Percentiles rank a stretch among this genome's conserved stretches.
These are phyloP conservation scores for Amphiduros pacificus DNA, from an alignment of 2,888 invertebrate genomes.

Conservation along the genomic window DNA sequence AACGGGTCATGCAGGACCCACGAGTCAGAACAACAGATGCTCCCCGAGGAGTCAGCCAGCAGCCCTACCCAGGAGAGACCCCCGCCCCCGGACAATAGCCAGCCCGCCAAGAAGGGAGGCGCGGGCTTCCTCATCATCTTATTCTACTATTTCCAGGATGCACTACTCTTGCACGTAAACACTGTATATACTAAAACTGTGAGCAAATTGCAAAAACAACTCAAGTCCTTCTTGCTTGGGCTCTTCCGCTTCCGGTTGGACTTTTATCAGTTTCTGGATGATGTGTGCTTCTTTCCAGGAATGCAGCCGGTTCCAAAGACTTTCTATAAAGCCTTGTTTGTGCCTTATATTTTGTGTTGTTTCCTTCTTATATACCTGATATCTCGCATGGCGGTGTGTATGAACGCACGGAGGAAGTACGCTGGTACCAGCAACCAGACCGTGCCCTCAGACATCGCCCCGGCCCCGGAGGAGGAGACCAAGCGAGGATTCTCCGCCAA, in stretches of 20 bases:
- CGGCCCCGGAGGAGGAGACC: not conserved
- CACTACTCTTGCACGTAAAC: slow-evolving; percentile 19
- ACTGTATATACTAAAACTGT: slow-evolving; percentile 18
- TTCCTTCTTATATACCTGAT: slow-evolving; percentile 11
- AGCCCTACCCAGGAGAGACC: too few species aligned
- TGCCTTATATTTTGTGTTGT: slow-evolving; percentile 15
- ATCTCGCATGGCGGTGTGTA: not conserved
- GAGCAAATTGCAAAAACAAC: slow-evolving; percentile 11
- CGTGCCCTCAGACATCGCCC: too few species aligned
- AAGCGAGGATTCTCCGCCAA: not conserved
- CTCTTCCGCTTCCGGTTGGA: slow-evolving; percentile 21
- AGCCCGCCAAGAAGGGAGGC: not conserved
- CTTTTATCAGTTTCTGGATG: slow-evolving; percentile 22
- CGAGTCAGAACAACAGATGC: not conserved
- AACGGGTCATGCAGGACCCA: not conserved
- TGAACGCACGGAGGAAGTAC: not conserved
- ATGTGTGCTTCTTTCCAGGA: slow-evolving; percentile 15
- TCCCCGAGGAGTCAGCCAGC: too few species aligned
- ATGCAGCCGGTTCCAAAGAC: slow-evolving; percentile 17
- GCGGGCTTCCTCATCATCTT: slow-evolving; percentile 18
- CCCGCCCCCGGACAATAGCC: not conserved
- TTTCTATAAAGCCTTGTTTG: slow-evolving; percentile 16
- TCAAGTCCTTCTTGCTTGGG: slow-evolving; percentile 18
- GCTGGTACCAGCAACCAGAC: not conserved
- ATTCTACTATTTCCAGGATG: slow-evolving; percentile 27